These are phyloP conservation scores for Triops cancriformis DNA, from an alignment of 1,140 invertebrate species.

Conservation along the genomic window DNA sequence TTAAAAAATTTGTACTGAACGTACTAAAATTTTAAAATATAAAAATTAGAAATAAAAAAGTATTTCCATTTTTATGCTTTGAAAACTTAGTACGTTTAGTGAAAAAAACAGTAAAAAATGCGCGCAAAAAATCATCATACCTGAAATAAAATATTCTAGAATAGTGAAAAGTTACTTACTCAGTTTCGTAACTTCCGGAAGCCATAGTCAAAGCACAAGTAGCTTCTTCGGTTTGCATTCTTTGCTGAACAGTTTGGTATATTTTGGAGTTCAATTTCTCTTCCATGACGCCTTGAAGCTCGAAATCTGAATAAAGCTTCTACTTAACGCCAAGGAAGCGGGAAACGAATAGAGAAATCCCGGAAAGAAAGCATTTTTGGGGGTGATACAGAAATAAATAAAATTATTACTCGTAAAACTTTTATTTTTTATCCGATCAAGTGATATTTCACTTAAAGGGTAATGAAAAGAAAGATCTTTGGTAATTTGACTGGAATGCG, in stretches of 20 bases:
- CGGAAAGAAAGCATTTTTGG: neutral
- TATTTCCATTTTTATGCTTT: too few species aligned
- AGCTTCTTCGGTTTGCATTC: slow-evolving; percentile 95
- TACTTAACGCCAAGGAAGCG: slow-evolving; percentile 43
- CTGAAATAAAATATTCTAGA: too few species aligned
- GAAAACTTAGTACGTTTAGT: too few species aligned
- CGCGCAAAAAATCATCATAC: neutral
- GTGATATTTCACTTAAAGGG: too few species aligned
- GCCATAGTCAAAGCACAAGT: slow-evolving; percentile 78
- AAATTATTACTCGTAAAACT: neutral
- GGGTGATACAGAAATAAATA: neutral
- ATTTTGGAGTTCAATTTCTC: slow-evolving; percentile 95
- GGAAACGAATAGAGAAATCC: neutral
- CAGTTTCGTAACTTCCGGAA: slow-evolving; percentile 54
- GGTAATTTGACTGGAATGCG: too few species aligned
- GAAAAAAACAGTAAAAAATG: neutral
- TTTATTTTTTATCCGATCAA: too few species aligned
- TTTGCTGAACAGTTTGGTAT: slow-evolving; percentile 83
- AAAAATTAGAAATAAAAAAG: too few species aligned
- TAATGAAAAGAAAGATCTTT: too few species aligned
- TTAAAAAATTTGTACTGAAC: too few species aligned
- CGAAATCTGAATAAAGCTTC: slow-evolving; percentile 99
- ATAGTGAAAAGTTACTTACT: slow-evolving; percentile 28
- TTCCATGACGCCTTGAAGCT: slow-evolving; percentile 95
- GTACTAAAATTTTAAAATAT: too few species aligned